A percentile compares a stretch with the other conserved stretches of the same genome.
These are phyloP conservation scores for Xestia sexstrigata DNA, from an alignment of 2,888 invertebrate species.

Conservation along the genomic window DNA sequence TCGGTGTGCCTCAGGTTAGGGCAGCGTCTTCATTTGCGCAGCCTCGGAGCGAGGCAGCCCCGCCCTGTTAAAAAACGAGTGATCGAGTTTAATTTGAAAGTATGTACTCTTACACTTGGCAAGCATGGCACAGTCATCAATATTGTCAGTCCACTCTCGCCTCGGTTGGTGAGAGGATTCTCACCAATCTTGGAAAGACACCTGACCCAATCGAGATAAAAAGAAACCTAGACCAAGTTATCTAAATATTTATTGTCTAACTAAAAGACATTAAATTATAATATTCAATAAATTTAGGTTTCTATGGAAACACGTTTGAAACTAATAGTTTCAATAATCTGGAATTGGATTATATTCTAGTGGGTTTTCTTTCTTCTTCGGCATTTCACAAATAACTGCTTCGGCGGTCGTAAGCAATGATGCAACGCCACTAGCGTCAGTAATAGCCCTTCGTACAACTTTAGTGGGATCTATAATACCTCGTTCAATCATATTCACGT, in stretches of 20 bases:
- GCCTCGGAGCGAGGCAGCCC: no score
- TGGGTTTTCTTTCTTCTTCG: slow-evolving; percentile 67
- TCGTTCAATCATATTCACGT: slow-evolving; percentile 96
- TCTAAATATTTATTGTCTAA: no score
- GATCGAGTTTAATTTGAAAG: no score
- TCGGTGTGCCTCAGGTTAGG: no score
- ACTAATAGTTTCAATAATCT: background rate
- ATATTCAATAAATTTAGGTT: background rate
- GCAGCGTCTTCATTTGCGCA: no score
- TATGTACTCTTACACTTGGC: no score
- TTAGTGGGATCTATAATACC: slow-evolving; percentile 99
- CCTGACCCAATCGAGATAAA: background rate
- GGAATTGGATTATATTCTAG: slow-evolving; percentile 48
- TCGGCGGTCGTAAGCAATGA: slow-evolving; percentile 95
- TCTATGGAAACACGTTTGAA: background rate
- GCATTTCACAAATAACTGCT: slow-evolving; percentile 97
- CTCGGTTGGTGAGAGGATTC: no score
- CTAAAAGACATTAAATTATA: background rate
- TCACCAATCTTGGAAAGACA: background rate
- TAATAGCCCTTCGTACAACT: slow-evolving; percentile 85
- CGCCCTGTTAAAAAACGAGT: no score
- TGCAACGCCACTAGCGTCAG: slow-evolving; percentile 85
- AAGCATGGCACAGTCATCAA: no score
- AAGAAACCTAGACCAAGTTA: background rate
- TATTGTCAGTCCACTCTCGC: no score